Conservation (phyloP, 2,888 invertebrate genomes). For the Poecilobothrus nobilitatus region DNA sequence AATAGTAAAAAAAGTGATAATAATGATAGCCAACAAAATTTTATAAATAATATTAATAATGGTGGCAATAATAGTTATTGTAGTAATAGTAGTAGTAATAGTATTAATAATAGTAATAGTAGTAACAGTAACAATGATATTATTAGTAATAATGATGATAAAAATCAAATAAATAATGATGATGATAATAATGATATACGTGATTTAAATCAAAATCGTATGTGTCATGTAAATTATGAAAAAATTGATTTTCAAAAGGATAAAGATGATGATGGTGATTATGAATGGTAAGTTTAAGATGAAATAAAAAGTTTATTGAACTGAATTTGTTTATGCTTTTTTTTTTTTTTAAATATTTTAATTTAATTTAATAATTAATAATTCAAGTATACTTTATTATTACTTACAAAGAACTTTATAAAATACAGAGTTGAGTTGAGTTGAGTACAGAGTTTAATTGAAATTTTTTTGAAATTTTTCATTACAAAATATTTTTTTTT, state of each 20-base stretch:
- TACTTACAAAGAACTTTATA: too few species aligned
- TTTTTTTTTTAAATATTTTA: not conserved
- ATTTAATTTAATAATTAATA: not conserved
- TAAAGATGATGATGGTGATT: constrained; percentile 17
- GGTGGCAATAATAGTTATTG: not conserved
- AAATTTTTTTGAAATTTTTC: too few species aligned
- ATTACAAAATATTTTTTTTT: too few species aligned
- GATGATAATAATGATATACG: not conserved
- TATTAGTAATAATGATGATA: not conserved
- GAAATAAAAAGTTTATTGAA: not conserved
- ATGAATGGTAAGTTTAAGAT: constrained; percentile 11
- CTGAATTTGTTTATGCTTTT: not conserved
- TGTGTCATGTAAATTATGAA: constrained; percentile 15
- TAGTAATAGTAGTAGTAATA: not conserved
- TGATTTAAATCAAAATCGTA: constrained; percentile 8
- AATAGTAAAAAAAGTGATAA: not conserved
- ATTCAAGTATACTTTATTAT: too few species aligned
- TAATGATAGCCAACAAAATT: not conserved
- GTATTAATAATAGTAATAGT: not conserved
- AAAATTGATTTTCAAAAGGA: constrained; percentile 20
- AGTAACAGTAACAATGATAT: not conserved
- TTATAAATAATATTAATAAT: not conserved
- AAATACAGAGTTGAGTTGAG: too few species aligned
- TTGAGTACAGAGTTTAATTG: too few species aligned
- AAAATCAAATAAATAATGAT: constrained; percentile 7